Base-by-base conservation (phyloP, 2,113 vertebrate genomes). In the Chloebia gouldiae region DNA sequence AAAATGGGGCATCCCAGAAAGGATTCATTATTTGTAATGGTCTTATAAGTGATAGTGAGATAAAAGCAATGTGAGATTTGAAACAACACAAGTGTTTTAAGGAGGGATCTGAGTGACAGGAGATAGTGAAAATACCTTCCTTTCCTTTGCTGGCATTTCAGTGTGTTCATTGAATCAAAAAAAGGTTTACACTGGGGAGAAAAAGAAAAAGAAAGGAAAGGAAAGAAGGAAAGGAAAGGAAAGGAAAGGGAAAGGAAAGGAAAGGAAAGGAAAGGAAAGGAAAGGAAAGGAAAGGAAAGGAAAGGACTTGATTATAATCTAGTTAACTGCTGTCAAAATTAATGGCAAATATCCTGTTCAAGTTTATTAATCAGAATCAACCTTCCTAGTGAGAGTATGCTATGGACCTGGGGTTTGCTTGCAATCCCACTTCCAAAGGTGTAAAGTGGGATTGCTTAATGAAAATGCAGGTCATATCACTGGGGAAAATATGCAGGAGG, bases 21-120 rank as follows among this genome's bases (percentile, higher is more conserved):
- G 76, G 86, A 94, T 95, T 97, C 90, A 95, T 94, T 92, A 73
- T 92, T 95, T 92, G 76, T 93, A 97, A 88, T 92, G 86, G 69
- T 47, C 51, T 86, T 88, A 73, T 37, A 96, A 94, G 30, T 8
- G 33, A 77, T 53, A 92, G 65, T 33, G 61, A 89, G 84, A 82
- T 90, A 90, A 96, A 96, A 96, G 84, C 78, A 92, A 68, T 2
- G 4, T 72, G 63, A 89, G 61, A 72, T 84, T 94, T 85, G 92
- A 90, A 95, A 91, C 25, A 89, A 92, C 50, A 17, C 11, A 53
- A 89, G 70, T 76, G 66, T 95, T 86, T 92, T 91, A 84, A 86
- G 72, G 64, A 88, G 65, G 73, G 37, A 84, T 49, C n/a, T 84
- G 80, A 89, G 40, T 87, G 94, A 96, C 40, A 51, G 21, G 25